Base-by-base conservation (phyloP, 2,888 invertebrate genomes). In the Polia nebulosa region DNA sequence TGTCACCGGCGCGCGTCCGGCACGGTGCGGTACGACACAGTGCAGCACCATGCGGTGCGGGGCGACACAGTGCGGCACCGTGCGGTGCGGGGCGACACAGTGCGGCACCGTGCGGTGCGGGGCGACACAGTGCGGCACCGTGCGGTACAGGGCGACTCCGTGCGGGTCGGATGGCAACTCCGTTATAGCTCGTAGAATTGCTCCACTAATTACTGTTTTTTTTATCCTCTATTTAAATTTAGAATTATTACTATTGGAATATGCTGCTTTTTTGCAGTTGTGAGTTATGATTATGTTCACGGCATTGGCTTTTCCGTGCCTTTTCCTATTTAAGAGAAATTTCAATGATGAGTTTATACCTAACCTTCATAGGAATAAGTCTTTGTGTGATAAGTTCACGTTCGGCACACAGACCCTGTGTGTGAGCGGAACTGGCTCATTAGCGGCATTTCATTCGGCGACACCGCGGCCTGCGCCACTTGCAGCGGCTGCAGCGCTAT, bases 401-500 rank as follows among this genome's bases (percentile, higher is more conserved):
- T 60, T n/a, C 4, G 53, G 17, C 41, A 20, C 15, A 22, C 15
- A 53, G 22, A 17, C 17, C 15, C 5, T 32, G 34, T 39, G 51
- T 39, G 63, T 55, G 53, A 55, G 65, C 74, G 78, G 78, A 78
- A 78, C 69, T 58, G 32, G 32, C 69, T 78, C 78, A 74, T 78
- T 78, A 78, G 78, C 34, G 44, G 63, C 53, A 9, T 32, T 32
- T 44, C 39, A 27, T 17, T 39, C 52, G 27, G 20, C 39, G 25
- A 41, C 53, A 2, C 52, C 11, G 44, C 27, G 53, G 20, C 34
- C 39, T n/a, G n/a, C n/a, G n/a, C n/a, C 20, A 13, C 15, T 49
- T 44, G 39, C 45, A 7, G 32, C 25, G 34, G 2, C 51, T 56
- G 55, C 39, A 39, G 39, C 49, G 25, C n/a, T 29, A 13, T 20